Conservation (phyloP, 2,888 invertebrate species). For the Hydrotaea diabolus region DNA sequence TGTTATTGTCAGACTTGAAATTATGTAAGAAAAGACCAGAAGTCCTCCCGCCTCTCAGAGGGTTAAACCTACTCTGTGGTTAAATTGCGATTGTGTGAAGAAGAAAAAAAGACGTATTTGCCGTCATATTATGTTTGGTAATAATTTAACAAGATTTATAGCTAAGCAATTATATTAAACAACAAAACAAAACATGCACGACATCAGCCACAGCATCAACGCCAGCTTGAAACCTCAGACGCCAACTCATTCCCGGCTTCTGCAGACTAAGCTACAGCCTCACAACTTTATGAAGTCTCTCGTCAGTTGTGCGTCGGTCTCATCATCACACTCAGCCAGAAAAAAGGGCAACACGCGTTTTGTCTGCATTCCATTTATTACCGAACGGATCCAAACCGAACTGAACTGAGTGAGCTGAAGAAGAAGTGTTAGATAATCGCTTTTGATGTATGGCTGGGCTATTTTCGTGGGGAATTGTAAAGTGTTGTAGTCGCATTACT, state of each 20-base stretch:
- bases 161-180: slow-evolving; percentile 28
- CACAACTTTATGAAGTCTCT: background rate
- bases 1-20: no score
- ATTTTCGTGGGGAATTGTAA: background rate
- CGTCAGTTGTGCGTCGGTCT: background rate
- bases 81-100: background rate
- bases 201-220: background rate
- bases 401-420: background rate
- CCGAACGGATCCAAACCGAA: background rate
- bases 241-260: no score
- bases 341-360: slow-evolving; percentile 8
- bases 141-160: slow-evolving; percentile 51
- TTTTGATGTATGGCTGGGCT: background rate
- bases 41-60: background rate
- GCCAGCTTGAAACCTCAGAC: background rate
- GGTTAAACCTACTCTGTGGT: background rate
- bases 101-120: background rate
- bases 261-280: background rate
- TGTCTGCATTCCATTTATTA: background rate
- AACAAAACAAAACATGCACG: background rate
- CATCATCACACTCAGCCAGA: background rate
- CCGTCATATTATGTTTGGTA: slow-evolving; percentile 11
- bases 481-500: background rate
- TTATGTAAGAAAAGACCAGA: no score
- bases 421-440: slow-evolving; percentile 13